Base-by-base conservation (phyloP, 2,113 vertebrate genomes). In the Saccopteryx leptura region DNA sequence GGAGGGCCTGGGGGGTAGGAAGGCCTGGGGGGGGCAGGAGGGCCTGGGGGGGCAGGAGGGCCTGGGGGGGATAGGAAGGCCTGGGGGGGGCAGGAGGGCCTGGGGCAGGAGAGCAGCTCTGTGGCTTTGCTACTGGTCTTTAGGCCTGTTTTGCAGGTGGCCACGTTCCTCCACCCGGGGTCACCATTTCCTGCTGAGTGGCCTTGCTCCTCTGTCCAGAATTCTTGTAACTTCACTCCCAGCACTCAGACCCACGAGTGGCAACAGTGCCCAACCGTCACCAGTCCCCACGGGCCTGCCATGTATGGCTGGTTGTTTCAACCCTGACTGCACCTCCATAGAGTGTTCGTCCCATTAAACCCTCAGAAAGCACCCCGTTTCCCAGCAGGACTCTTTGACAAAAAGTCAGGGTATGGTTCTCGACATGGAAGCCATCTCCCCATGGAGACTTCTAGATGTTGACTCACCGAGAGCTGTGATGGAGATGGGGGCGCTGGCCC, bases 391-490 rank as follows among this genome's bases (percentile, higher is more conserved):
- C 86, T 48, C n/a, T 23, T 26, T 13, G 54, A 33, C 2, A 5
- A 9, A 9, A 81, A 46, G 58, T 50, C 75, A 50, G 15, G 18
- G n/a, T 12, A 4, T 61, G n/a, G 11, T 50, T 68, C 39, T 5
- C 19, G 52, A 65, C 9, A 1, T 0, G 0, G 23, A 23, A 26
- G 33, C 50, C 24, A 23, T 1, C n/a, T 24, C 52, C 74, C 4
- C 0, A 9, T 0, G 0, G 15, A 72, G 14, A 9, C 26, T 24
- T 15, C n/a, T 50, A 28, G 0, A 0, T 0, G 61, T 96, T 95
- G 88, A 98, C 99, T 99, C 97, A 99, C 99, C 99, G 0, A 99
- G 99, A 66, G 99, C 99, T 60, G 99, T 99, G 95, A 99, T 99
- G 50, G 99, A 98, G 97, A 99, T 69, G 0, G 95, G 94, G 46